Evolutionary conservation across 2,888 invertebrate species (phyloP), one percentile per base, ranked within the genome.

Genomic region (Polydrusus tereticollis): DNA sequence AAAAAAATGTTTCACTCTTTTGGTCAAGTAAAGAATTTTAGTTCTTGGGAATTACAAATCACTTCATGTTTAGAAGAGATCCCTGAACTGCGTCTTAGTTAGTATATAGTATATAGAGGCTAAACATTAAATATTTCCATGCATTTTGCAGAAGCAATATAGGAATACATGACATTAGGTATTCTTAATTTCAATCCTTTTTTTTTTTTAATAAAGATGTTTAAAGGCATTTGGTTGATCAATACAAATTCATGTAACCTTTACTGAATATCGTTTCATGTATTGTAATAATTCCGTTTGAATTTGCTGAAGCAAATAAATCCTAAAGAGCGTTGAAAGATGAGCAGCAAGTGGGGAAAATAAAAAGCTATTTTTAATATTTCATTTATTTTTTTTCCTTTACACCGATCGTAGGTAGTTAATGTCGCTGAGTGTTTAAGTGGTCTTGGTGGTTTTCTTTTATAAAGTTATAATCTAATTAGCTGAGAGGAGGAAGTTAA

Each of bases 341-440:
- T n/a, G 7, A 23, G 26, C 7, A 41, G 57, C 43, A 69, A 63
- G 69, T 69, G 63, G 69, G 62, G 63, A 52, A 57, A 43, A 23
- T 29, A 50, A 57, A 33, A 41, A 43, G 36, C 63, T 69, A 69
- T 69, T 63, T 69, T 69, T 69, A 69, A 69, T 62, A 62, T 62
- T 43, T 69, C 45, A 62, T 57, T 69, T 29, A 38, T 67, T 57
- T 50, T 52, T n/a, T 52, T 38, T 57, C 26, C 43, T 62, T 18
- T 16, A n/a, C 62, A 36, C 2, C 29, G 14, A 14, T 26, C 2
- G 12, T 52, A 52, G 52, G 52, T n/a, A 21, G 52, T 23, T 50
- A 50, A 23, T 26, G 26, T 23, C 26, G 50, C 29, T 26, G 29
- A 52, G 52, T 14, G 21, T 50, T 52, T 52, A 52, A 52, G 52